A percentile compares a stretch with the other conserved stretches of the same genome.
These are phyloP conservation scores for Enchytraeus crypticus DNA, from an alignment of 2,888 invertebrate genomes.

Conservation along the genomic window DNA sequence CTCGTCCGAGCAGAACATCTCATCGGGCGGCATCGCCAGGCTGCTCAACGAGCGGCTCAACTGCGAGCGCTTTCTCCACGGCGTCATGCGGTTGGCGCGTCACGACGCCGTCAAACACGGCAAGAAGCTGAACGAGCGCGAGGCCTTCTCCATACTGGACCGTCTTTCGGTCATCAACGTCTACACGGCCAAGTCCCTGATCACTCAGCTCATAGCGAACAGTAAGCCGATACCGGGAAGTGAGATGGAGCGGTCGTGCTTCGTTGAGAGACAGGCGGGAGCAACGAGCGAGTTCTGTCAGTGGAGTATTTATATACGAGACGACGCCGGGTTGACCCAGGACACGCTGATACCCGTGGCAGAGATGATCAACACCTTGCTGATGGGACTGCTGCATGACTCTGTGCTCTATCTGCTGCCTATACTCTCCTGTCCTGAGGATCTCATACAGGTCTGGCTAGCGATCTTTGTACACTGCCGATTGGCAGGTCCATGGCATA, in stretches of 20 bases:
- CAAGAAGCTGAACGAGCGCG: slow-evolving; percentile 13
- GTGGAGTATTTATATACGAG: slow-evolving; percentile 20
- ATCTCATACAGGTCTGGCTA: slow-evolving; percentile 12
- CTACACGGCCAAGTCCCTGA: slow-evolving; percentile 13
- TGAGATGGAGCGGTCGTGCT: slow-evolving; percentile 20
- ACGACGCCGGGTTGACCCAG: slow-evolving; percentile 13
- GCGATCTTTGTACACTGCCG: too few relatives aligned
- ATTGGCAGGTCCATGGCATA: too few relatives aligned
- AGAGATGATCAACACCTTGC: slow-evolving; percentile 22
- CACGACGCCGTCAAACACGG: slow-evolving; percentile 18
- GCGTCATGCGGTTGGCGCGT: slow-evolving; percentile 16
- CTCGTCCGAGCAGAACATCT: not conserved
- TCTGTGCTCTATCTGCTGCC: slow-evolving; percentile 24
- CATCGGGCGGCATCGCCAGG: slow-evolving; percentile 15
- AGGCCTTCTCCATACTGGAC: slow-evolving; percentile 12
- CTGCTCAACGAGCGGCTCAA: slow-evolving; percentile 11
- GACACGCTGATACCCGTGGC: slow-evolving; percentile 24
- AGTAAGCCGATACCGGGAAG: slow-evolving; percentile 17
- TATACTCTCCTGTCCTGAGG: slow-evolving; percentile 16
- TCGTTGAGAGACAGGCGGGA: slow-evolving; percentile 15
- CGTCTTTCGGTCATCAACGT: slow-evolving; percentile 21
- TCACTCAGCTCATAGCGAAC: slow-evolving; percentile 18
- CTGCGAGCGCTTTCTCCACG: slow-evolving; percentile 16
- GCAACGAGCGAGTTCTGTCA: not conserved
- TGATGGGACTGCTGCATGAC: slow-evolving; percentile 20